Evolutionary conservation across 2,888 invertebrate genomes (phyloP), one percentile per base, ranked within the genome.

Genomic region (Digitonthophagus gazella): DNA sequence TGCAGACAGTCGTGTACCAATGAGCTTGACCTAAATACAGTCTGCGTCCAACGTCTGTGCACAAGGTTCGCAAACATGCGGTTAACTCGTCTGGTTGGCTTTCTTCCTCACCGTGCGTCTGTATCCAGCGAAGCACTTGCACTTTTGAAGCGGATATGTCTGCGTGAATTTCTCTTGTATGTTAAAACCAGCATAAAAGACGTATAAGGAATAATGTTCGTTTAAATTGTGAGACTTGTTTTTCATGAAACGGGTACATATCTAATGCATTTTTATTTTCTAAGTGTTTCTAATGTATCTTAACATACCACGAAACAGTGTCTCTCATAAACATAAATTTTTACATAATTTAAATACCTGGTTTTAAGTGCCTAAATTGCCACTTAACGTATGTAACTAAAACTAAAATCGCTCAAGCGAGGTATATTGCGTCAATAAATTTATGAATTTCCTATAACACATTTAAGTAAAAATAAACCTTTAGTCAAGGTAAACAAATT

Each of bases 11-110:
- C 28, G 28, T 44, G 28, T 16, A 16, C 16, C 58, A 19, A 58
- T 58, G 58, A 58, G 58, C 58, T 58, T 58, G 58, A 58, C 58
- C 58, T 58, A 58, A 58, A 58, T 58, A 58, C 16, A 58, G 16
- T 11, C 15, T 44, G 28, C 28, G 28, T 44, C 28, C 28, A 44
- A 44, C 28, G 18, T 58, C 15, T 58, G 15, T 16, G 58, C n/a
- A 16, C 58, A 16, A 58, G 58, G 58, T 58, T 58, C 19, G 58
- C 58, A 19, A 58, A 16, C 58, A 44, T 44, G 28, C 28, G 28
- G 16, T n/a, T 19, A 58, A 16, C 19, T 16, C 18, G 58, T 58
- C 15, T 58, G 15, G 16, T n/a, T 15, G 16, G 19, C 58, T 58
- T 58, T 58, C 58, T 58, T 58, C 58, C 15, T 58, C 58, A n/a